A percentile compares a stretch with the other conserved stretches of the same genome.
These are phyloP conservation scores for Engystomops pustulosus DNA, from an alignment of 2,113 vertebrate species.

Conservation along the genomic window DNA sequence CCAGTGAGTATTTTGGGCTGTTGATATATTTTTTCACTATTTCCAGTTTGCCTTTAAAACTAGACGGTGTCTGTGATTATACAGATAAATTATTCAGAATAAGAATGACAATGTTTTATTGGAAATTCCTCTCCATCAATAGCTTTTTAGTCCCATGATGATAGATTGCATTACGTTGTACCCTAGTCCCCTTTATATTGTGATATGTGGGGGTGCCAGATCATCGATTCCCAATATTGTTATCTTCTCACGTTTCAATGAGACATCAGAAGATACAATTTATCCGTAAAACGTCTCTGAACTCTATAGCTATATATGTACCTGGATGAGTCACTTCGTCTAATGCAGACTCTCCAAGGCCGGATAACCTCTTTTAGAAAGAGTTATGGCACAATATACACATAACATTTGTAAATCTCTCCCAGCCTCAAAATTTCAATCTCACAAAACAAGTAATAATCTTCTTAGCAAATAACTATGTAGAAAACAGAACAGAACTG, in stretches of 20 bases:
- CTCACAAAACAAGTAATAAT: not conserved
- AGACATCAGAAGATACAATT: not conserved
- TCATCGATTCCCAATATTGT: not conserved
- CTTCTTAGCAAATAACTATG: not conserved
- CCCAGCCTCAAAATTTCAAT: not conserved
- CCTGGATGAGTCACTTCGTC: not conserved
- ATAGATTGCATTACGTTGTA: too few relatives aligned
- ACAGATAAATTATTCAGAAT: too few relatives aligned
- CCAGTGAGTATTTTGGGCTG: too few relatives aligned
- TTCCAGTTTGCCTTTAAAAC: too few relatives aligned
- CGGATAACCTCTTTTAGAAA: not conserved
- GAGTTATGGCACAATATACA: not conserved
- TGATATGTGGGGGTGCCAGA: not conserved
- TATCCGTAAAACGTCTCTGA: not conserved
- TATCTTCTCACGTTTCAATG: not conserved
- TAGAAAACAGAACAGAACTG: not conserved
- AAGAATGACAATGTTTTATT: too few relatives aligned
- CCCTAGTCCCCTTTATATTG: not conserved
- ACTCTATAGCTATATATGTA: not conserved
- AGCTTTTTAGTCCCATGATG: too few relatives aligned
- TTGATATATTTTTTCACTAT: too few relatives aligned
- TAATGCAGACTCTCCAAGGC: not conserved
- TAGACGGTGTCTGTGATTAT: too few relatives aligned
- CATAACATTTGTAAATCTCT: not conserved
- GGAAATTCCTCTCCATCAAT: too few relatives aligned